Evolutionary conservation across 2,113 vertebrate genomes (phyloP), one percentile per base, ranked within the genome.

Genomic region (Chascanopsetta lugubris): DNA sequence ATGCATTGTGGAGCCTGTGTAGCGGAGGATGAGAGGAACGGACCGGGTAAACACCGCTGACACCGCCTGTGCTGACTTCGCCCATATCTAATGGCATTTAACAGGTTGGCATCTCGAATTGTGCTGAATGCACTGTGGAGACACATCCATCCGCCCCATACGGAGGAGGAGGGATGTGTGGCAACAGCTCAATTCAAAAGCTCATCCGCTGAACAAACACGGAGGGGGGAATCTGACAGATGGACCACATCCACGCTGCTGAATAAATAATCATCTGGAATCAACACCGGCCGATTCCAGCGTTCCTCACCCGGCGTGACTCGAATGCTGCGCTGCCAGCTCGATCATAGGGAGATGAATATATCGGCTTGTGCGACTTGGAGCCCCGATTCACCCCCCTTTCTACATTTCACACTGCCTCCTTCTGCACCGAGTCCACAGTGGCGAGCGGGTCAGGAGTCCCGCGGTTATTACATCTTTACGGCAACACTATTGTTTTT

Each of bases 151-250:
- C 11, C 11, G n/a, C n/a, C n/a, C n/a, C n/a, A n/a, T n/a, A n/a
- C n/a, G n/a, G n/a, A n/a, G n/a, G n/a, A n/a, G n/a, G n/a, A n/a
- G n/a, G n/a, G n/a, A n/a, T n/a, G n/a, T n/a, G 15, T 8, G 34
- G 12, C n/a, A 40, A 42, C 38, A n/a, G 36, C 36, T 17, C 17
- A 17, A 38, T 38, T 38, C 36, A 40, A 40, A 40, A 3, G 2
- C 15, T 18, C 80, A 68, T 27, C 67, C 45, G 38, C 11, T 63
- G 42, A 64, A 68, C 70, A 68, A 77, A 79, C 67, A 55, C 12
- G 56, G 21, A 55, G 54, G 67, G 30, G 60, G 61, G 12, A 15
- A 20, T 38, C 64, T 57, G 43, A 45, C 43, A 21, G 60, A 85
- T 22, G 38, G 60, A 69, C 26, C 45, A 40, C 25, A 40, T 46